Evolutionary conservation across 1,140 invertebrate species (phyloP), one percentile per base, ranked within the genome.

Genomic region (Diorhabda carinulata): DNA sequence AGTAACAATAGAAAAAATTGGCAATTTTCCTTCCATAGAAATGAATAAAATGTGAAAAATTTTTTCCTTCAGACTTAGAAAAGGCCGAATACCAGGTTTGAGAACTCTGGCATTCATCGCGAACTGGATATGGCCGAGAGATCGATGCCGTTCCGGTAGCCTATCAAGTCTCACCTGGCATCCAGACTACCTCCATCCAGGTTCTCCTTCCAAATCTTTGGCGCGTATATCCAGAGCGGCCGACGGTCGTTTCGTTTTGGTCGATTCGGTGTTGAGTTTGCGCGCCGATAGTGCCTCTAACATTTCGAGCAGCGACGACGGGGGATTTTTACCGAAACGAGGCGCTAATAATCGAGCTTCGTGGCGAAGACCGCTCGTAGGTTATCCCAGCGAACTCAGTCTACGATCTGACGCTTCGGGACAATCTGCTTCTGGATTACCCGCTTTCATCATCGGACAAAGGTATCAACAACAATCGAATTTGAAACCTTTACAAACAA

Each of bases 41-140:
- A 25, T 25, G 25, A 25, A 25, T 25, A 25, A 25, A 25, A 25
- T 25, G 25, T 25, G 25, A 25, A 25, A 25, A 25, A 25, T 79
- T 67, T 80, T 81, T 65, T 80, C 70, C 75, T 77, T 63, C 84
- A 94, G 92, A 92, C 88, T 90, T 92, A 91, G 92, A 90, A 89
- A 92, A 91, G 88, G 92, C 92, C 86, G 92, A 94, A 89, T 94
- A 94, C 91, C 92, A 92, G 90, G 92, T 93, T 83, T 94, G 88
- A 91, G 86, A 81, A 86, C 89, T 73, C 81, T 90, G 73, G 81
- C 82, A 63, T 87, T 89, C 78, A 85, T 88, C 70, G 83, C 84
- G 64, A 88, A 89, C 78, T 89, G 87, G 87, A 86, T 89, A 74
- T 89, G 88, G 88, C 88, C 88, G 73, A 83, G 84, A 74, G 86